Evolutionary conservation across 2,113 vertebrate genomes (phyloP).

Genomic region (Hydropotes inermis): DNA sequence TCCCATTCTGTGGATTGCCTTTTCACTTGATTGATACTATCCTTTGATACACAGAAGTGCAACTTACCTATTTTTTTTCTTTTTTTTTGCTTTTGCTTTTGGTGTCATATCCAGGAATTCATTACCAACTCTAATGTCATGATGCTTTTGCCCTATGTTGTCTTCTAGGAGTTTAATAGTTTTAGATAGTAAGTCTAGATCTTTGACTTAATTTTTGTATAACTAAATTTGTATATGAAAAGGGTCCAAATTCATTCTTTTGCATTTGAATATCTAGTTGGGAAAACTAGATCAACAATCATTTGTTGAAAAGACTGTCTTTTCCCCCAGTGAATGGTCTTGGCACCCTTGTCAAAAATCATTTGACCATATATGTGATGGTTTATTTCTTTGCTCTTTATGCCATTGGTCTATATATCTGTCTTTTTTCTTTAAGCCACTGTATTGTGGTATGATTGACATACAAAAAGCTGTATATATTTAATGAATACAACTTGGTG

Average conservation of each 20-base stretch:
- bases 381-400: neutral
- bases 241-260: neutral
- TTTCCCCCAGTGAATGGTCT: neutral
- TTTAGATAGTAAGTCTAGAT: neutral
- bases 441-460: neutral
- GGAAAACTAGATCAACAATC: neutral
- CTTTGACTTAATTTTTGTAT: neutral
- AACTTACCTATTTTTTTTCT: neutral
- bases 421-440: neutral
- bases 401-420: neutral
- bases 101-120: neutral
- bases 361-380: neutral
- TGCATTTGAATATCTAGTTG: neutral
- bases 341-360: neutral
- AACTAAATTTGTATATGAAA: neutral
- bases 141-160: neutral
- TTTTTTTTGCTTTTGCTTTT: neutral
- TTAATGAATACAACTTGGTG: neutral
- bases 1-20: neutral
- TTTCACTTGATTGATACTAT: neutral
- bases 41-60: neutral
- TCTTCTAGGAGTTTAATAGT: neutral
- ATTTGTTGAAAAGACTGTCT: neutral
- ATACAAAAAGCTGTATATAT: neutral
- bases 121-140: neutral